Percentiles rank a stretch among this genome's conserved stretches.
These are phyloP conservation scores for Marcusenius ussheri DNA, from an alignment of 2,113 vertebrate species.

Conservation along the genomic window DNA sequence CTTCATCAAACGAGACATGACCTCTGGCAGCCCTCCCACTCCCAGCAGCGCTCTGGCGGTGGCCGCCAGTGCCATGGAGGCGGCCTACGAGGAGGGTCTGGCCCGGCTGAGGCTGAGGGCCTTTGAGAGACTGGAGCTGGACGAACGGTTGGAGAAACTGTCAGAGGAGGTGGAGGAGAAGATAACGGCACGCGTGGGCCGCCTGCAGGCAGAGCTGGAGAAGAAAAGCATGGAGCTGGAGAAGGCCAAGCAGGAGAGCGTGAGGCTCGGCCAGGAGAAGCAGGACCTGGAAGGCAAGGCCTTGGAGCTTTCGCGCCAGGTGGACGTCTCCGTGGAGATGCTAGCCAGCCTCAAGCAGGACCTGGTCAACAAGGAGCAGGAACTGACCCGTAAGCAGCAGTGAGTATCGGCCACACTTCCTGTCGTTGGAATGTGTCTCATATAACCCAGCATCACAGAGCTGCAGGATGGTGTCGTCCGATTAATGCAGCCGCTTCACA, in stretches of 20 bases:
- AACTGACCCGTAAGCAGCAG: conserved; percentile 93
- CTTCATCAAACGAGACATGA: conserved; percentile 77
- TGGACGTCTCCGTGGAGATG: conserved; percentile 97
- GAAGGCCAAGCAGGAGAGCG: conserved; percentile 86
- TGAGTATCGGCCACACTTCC: conserved; percentile 58
- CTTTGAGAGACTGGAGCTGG: conserved; percentile 89
- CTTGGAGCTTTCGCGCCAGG: conserved; percentile 85
- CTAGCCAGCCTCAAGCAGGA: conserved; percentile 94
- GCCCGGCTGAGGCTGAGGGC: conserved; percentile 89
- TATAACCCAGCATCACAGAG: neutral
- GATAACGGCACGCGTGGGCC: conserved; percentile 86
- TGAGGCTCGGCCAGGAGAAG: conserved; percentile 83
- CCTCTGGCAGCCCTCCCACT: conserved; percentile 62
- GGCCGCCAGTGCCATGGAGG: conserved; percentile 73
- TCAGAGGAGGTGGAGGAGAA: conserved; percentile 98
- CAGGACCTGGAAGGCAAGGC: conserved; percentile 93
- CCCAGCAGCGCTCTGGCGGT: conserved; percentile 73
- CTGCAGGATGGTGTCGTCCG: neutral
- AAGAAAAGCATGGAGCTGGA: conserved; percentile 90
- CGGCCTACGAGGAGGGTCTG: conserved; percentile 90
- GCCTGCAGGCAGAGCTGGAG: conserved; percentile 90
- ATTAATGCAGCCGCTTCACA: neutral
- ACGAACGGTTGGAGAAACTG: conserved; percentile 87
- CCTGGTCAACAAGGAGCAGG: conserved; percentile 92
- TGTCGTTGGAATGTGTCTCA: neutral